These are phyloP conservation scores for Volucella inanis DNA, from an alignment of 2,888 invertebrate species.

Conservation along the genomic window DNA sequence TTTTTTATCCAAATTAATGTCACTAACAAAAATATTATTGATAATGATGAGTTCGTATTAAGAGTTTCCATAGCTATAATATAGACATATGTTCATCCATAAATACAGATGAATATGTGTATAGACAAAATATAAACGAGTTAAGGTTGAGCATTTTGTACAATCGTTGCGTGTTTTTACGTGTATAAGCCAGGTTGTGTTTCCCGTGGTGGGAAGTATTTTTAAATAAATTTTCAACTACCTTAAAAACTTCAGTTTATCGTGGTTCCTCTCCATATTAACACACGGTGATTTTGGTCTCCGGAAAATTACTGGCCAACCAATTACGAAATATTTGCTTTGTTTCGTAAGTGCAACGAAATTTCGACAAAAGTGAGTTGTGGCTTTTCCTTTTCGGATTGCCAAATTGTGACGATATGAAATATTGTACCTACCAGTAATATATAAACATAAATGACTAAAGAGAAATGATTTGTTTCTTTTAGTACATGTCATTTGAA, in stretches of 20 bases:
- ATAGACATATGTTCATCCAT: not conserved
- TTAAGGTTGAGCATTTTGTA: conserved; percentile 39
- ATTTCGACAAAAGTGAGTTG: conserved; percentile 71
- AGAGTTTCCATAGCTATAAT: conserved; percentile 28
- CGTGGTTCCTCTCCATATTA: conserved; percentile 81
- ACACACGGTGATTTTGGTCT: conserved; percentile 73
- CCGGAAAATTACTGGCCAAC: conserved; percentile 46
- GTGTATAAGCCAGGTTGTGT: conserved; percentile 57
- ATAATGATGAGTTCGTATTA: conserved; percentile 30
- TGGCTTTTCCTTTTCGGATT: conserved; percentile 35
- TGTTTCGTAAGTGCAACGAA: conserved; percentile 71
- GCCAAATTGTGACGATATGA: conserved; percentile 48
- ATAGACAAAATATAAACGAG: conserved; percentile 26
- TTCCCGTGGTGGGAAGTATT: conserved; percentile 75
- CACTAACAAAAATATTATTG: conserved; percentile 24
- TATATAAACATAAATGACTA: not conserved
- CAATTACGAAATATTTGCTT: conserved; percentile 63
- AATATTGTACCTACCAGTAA: conserved; percentile 7
- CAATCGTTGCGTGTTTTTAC: conserved; percentile 55
- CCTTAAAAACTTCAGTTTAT: conserved; percentile 81
- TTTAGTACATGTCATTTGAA: conserved; percentile 5
- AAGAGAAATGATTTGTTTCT: conserved; percentile 22
- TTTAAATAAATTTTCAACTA: conserved; percentile 82
- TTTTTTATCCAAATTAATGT: conserved; percentile 13
- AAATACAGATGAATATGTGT: not conserved